A percentile compares a stretch with the other conserved stretches of the same genome.
These are phyloP conservation scores for Chaetorhynchus papuensis DNA, from an alignment of 2,113 vertebrate species.

Conservation along the genomic window DNA sequence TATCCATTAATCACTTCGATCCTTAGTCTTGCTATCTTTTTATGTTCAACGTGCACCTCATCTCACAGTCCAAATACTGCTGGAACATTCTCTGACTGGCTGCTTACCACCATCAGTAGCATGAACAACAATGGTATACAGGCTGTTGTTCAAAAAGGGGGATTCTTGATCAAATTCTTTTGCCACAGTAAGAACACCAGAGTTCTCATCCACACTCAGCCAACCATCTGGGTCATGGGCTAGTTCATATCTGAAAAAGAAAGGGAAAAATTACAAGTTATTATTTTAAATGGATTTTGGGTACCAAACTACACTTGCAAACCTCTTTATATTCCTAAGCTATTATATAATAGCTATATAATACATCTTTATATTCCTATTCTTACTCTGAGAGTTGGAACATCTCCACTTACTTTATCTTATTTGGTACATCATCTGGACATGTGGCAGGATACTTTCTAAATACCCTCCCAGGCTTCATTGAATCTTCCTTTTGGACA, in stretches of 20 bases:
- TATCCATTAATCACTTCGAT: background rate
- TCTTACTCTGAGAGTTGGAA: background rate
- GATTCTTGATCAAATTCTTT: background rate
- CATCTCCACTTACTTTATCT: background rate
- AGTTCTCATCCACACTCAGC: background rate
- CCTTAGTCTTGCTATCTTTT: background rate
- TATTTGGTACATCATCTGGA: background rate
- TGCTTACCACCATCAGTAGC: background rate
- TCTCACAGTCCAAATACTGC: background rate
- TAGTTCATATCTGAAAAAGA: background rate
- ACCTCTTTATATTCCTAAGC: background rate
- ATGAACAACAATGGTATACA: background rate
- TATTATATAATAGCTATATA: background rate
- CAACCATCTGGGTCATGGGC: background rate
- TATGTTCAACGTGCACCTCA: background rate
- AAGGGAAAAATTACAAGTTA: background rate
- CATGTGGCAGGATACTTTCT: background rate
- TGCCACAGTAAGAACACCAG: background rate
- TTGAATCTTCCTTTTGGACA: background rate
- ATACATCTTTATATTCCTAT: background rate
- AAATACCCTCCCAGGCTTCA: background rate
- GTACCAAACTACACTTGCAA: background rate
- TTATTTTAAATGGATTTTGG: background rate
- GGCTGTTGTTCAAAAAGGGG: background rate
- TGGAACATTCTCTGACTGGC: background rate